phyloP scores from a whole-genome alignment of 1,140 invertebrate genomes.

The Drosophila obscura region DNA sequence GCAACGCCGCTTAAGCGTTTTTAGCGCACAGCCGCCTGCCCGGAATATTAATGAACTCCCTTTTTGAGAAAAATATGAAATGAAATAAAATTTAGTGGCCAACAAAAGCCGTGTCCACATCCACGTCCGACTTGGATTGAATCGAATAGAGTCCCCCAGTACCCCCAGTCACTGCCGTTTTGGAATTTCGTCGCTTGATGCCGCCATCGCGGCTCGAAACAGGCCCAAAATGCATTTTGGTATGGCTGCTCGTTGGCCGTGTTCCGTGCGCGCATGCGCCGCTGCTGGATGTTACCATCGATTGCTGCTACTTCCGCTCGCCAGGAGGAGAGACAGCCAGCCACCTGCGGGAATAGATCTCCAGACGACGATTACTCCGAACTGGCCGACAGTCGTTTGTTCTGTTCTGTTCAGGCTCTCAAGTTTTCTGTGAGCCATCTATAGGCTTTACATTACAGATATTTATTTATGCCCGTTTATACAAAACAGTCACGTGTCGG shows the following conservation, averaged over 20 bases:
- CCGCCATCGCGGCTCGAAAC: conserved; percentile 5
- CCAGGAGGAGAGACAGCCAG: conserved; percentile 1
- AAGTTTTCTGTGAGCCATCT: conserved; percentile 31
- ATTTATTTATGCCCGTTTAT: conserved; percentile 76
- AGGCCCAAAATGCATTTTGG: conserved; percentile 40
- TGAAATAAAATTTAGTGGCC: conserved; percentile 72
- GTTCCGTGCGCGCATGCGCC: conserved; percentile 23
- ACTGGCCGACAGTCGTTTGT: conserved; percentile 8
- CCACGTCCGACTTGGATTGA: conserved; percentile 9
- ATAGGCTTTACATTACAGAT: conserved; percentile 65
- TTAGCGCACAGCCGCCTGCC: conserved; percentile 68
- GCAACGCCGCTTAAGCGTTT: conserved; percentile 58
- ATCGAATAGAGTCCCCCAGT: too few species aligned
- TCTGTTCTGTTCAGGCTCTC: neutral
- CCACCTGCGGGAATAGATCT: conserved; percentile 25
- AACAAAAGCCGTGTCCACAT: conserved; percentile 65
- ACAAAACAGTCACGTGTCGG: conserved; percentile 73
- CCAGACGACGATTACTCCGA: conserved; percentile 23
- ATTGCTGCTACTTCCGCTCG: conserved; percentile 37
- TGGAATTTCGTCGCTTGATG: conserved; percentile 30
- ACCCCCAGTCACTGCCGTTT: conserved; percentile 23
- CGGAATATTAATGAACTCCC: conserved; percentile 80
- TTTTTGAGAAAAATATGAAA: conserved; percentile 77
- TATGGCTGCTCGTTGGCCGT: conserved; percentile 16
- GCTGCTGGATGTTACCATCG: neutral